Conservation (phyloP, 2,113 vertebrate species). For the Montifringilla adamsi region DNA sequence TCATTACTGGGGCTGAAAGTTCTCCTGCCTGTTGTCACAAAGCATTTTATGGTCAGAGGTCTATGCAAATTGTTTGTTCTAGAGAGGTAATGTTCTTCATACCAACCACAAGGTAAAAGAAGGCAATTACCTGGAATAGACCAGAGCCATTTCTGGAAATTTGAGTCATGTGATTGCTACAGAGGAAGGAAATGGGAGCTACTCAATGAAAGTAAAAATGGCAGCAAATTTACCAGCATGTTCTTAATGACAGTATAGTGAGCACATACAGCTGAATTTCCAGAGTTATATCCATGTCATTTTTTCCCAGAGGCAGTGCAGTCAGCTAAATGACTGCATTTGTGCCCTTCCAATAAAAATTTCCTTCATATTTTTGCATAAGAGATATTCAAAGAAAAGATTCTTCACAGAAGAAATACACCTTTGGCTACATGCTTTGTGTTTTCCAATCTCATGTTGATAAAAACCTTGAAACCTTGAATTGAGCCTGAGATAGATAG, state of each 20-base stretch:
- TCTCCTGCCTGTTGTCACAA: neutral
- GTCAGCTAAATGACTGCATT: neutral
- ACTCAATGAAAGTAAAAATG: neutral
- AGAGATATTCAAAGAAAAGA: neutral
- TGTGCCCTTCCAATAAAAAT: neutral
- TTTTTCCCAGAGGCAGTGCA: neutral
- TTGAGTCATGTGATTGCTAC: neutral
- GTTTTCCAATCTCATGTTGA: neutral
- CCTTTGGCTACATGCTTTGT: neutral
- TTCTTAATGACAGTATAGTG: neutral
- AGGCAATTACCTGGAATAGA: neutral
- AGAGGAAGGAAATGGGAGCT: neutral
- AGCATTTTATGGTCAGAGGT: neutral
- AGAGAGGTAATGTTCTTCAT: neutral
- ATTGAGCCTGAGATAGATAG: neutral
- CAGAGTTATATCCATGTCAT: neutral
- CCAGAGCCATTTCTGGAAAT: neutral
- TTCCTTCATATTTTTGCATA: neutral
- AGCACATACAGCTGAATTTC: neutral
- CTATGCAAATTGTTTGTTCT: rapidly evolving
- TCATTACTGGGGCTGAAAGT: neutral
- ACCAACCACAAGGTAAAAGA: neutral
- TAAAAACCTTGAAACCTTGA: neutral
- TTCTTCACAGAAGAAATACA: neutral
- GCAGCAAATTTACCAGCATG: neutral